Evolutionary conservation across 2,797 vertebrate species (phyloP).

Genomic region (Argyrosomus regius): DNA sequence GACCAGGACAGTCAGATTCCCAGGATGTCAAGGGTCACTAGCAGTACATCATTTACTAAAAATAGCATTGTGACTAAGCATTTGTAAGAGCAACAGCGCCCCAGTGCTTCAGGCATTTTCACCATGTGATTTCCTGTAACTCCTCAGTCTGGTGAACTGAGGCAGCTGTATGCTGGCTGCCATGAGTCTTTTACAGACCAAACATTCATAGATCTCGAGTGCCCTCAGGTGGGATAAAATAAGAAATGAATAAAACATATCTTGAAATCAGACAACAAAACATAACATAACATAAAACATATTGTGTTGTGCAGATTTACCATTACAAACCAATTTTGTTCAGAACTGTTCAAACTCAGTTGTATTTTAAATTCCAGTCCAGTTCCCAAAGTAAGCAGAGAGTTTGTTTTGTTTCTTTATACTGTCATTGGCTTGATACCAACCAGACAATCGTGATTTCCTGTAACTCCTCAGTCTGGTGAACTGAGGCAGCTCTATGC

Average conservation of each 20-base stretch:
- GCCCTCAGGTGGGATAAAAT: slow-evolving; percentile 38
- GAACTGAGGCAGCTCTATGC: background rate
- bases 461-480: slow-evolving; percentile 18
- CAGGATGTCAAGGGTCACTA: background rate
- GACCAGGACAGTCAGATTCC: accelerated
- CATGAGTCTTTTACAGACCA: background rate
- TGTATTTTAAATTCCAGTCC: too few species aligned
- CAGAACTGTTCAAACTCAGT: too few species aligned
- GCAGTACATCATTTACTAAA: background rate
- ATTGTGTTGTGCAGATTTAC: too few species aligned
- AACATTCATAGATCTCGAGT: background rate
- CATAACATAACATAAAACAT: background rate
- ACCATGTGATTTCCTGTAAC: slow-evolving; percentile 49
- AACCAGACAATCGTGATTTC: slow-evolving; percentile 46
- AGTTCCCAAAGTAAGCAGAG: too few species aligned
- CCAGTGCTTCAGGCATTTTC: background rate
- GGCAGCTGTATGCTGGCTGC: background rate
- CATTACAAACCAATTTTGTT: too few species aligned
- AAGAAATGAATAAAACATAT: background rate
- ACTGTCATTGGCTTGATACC: too few species aligned
- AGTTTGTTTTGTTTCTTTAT: too few species aligned
- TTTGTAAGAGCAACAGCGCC: slow-evolving; percentile 27
- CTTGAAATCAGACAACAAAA: too few species aligned
- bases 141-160: slow-evolving; percentile 2
- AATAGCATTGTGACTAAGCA: background rate